Evolutionary conservation across 2,113 vertebrate genomes (phyloP).

Genomic region (Anolis sagrei): DNA sequence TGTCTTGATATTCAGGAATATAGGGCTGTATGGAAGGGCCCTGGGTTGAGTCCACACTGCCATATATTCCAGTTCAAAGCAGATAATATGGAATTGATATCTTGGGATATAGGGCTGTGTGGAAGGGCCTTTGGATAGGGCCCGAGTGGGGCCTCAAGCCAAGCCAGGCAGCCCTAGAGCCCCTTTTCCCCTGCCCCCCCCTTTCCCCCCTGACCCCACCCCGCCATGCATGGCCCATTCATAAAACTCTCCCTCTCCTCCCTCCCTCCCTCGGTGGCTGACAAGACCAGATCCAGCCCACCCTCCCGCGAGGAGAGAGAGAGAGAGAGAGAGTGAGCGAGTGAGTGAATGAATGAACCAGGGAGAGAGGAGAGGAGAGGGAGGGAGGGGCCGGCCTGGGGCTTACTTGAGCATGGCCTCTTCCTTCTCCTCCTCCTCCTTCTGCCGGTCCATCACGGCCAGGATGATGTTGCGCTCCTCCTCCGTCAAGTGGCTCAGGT

Average conservation of each 20-base stretch:
- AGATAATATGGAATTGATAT: too few species aligned
- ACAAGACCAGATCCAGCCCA: conserved; percentile 29
- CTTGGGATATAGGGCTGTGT: too few species aligned
- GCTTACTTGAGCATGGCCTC: conserved; percentile 99
- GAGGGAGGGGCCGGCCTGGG: conserved; percentile 23
- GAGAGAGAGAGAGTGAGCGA: conserved; percentile 57
- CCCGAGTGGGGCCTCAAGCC: too few species aligned
- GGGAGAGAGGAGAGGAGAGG: too few species aligned
- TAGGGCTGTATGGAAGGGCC: too few species aligned
- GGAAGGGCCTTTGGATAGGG: too few species aligned
- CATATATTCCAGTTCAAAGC: too few species aligned
- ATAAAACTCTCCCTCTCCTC: conserved; percentile 31
- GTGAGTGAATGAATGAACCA: conserved; percentile 37
- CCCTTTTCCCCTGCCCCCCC: neutral
- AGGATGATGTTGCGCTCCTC: conserved; percentile 97
- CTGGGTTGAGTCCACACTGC: too few species aligned
- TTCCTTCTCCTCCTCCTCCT: conserved; percentile 97
- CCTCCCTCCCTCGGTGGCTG: too few species aligned
- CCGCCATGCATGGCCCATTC: conserved; percentile 19
- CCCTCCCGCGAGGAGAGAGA: neutral
- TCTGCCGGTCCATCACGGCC: conserved; percentile 98
- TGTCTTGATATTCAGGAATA: too few species aligned
- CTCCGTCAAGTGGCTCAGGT: conserved; percentile 98
- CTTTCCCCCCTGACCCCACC: neutral
- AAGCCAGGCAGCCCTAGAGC: too few species aligned